phyloP scores from a whole-genome alignment of 2,113 vertebrate genomes.

The Hoplias malabaricus region DNA sequence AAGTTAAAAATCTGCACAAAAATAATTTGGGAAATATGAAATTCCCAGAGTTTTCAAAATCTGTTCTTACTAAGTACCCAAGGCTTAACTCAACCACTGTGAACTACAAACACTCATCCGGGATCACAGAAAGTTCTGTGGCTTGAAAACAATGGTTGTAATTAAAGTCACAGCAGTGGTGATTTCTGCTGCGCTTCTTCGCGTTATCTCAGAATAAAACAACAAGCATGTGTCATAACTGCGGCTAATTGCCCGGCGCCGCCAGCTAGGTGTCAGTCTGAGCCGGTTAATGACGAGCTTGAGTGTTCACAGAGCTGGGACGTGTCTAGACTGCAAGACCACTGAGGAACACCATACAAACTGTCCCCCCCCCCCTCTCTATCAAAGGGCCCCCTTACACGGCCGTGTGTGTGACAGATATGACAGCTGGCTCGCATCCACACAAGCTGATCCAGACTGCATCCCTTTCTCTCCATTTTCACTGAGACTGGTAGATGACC shows the following conservation, averaged over 20 bases:
- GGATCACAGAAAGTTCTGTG: neutral
- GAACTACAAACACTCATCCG: neutral
- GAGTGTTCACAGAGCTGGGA: neutral
- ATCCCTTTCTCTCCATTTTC: neutral
- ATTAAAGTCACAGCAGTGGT: neutral
- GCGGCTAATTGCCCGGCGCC: neutral
- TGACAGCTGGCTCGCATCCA: neutral
- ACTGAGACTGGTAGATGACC: neutral
- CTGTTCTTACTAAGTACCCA: too few species aligned
- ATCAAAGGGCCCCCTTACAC: conserved; percentile 5
- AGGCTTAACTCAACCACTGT: neutral
- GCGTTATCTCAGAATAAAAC: neutral
- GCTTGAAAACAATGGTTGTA: neutral
- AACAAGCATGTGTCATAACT: conserved; percentile 2
- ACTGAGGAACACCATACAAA: neutral
- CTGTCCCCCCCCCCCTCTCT: neutral
- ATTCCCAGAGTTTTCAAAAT: too few species aligned
- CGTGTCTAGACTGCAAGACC: neutral
- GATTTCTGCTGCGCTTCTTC: neutral
- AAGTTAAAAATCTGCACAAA: too few species aligned
- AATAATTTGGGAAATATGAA: too few species aligned
- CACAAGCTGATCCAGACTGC: neutral
- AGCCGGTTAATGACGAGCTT: neutral
- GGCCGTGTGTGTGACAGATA: neutral
- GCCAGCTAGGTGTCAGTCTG: neutral